Base-by-base conservation (phyloP, 2,888 invertebrate species). In the Troides aeacus region DNA sequence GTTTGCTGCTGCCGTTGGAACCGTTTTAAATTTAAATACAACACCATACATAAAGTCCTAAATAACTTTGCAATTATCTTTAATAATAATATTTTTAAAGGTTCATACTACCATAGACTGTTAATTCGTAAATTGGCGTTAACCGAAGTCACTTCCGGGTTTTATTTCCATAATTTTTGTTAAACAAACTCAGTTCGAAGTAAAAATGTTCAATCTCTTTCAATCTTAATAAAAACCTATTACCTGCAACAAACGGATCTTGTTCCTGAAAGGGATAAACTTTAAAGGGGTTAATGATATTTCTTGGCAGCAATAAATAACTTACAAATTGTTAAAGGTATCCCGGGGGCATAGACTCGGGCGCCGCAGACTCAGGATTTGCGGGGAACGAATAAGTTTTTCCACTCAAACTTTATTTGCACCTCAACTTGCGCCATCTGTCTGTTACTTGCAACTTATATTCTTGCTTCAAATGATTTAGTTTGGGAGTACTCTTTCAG, bases 341-440 rank as follows among this genome's bases (percentile, higher is more conserved):
- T 83, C 89, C 88, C 85, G 81, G 73, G 88, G 90, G 88, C 83
- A 85, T 79, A 85, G 84, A 85, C 85, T 82, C 77, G 80, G 77
- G 79, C 77, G 77, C 75, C 74, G 78, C 79, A 81, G 82, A 80
- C 84, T 82, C 83, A 79, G 85, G 86, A 85, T 87, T 86, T 85
- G 83, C 79, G 76, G 77, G 73, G 77, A 74, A 84, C 74, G 88
- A 87, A 88, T 86, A 90, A 90, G 85, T 92, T 92, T 92, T 92
- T 89, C 88, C 88, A 90, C 90, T 90, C 88, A 85, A 92, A 90
- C 87, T 91, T 92, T 89, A 88, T 90, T 91, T 87, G 87, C 90
- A 90, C 92, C 92, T 91, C 89, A 77, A 85, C 84, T 87, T 78
- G 79, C 75, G 76, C 79, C 78, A 79, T 79, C 79, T 78, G 79